Evolutionary conservation across 2,888 invertebrate species (phyloP).

Genomic region (Amphimallon solstitiale): DNA sequence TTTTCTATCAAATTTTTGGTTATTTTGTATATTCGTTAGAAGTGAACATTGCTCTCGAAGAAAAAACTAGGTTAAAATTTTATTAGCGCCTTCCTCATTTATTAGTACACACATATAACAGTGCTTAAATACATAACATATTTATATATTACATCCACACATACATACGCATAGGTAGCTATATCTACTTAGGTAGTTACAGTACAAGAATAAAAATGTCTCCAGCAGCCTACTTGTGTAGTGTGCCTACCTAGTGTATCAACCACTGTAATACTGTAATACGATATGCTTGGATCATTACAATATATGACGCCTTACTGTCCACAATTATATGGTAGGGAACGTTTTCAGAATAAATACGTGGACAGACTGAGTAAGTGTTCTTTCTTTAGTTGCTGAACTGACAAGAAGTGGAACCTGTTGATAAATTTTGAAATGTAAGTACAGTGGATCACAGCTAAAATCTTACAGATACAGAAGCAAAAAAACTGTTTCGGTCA

Average conservation of each 20-base stretch:
- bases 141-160: too few relatives aligned
- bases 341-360: constrained; percentile 30
- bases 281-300: constrained; percentile 25
- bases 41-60: neutral
- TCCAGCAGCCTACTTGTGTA: too few relatives aligned
- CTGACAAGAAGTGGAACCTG: neutral
- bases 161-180: too few relatives aligned
- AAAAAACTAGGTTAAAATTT: neutral
- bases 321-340: constrained; percentile 19
- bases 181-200: too few relatives aligned
- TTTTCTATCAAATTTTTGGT: too few relatives aligned
- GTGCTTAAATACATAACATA: too few relatives aligned
- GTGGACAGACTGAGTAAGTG: constrained; percentile 15
- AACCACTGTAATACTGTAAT: neutral
- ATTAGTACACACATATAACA: neutral
- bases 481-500: too few relatives aligned
- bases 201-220: too few relatives aligned
- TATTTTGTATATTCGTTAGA: neutral
- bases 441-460: too few relatives aligned
- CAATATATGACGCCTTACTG: constrained; percentile 27
- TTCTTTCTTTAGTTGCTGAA: neutral
- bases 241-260: neutral
- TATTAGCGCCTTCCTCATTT: neutral
- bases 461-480: too few relatives aligned
- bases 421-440: constrained; percentile 15